Conservation (phyloP, 2,797 vertebrate genomes). For the Gila robusta region DNA sequence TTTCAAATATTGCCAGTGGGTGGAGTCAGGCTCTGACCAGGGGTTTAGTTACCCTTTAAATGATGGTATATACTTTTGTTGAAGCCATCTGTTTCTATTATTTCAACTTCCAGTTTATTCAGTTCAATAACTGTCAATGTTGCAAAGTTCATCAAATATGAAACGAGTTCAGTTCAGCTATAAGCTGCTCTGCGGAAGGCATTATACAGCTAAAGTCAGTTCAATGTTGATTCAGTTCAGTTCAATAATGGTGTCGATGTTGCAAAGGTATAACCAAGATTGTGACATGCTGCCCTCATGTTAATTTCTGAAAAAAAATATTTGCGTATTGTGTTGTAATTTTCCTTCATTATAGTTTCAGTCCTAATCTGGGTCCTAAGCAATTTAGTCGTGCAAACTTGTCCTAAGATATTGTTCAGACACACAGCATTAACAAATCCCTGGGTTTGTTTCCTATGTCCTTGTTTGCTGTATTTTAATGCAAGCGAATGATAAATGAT, state of each 20-base stretch:
- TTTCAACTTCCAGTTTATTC: not conserved
- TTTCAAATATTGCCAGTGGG: no score
- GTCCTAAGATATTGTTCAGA: constrained; percentile 36
- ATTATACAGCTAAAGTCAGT: not conserved
- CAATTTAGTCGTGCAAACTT: constrained; percentile 14
- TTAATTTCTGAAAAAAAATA: not conserved
- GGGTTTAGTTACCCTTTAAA: no score
- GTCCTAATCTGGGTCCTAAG: not conserved
- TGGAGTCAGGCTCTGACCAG: no score
- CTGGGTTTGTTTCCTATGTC: constrained; percentile 41
- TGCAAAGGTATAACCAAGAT: not conserved
- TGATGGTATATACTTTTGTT: not conserved
- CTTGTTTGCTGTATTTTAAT: constrained; percentile 50
- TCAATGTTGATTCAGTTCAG: not conserved
- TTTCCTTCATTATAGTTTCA: not conserved
- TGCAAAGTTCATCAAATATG: not conserved
- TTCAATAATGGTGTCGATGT: not conserved
- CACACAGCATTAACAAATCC: constrained; percentile 1
- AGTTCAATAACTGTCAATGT: not conserved
- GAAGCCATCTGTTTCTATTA: not conserved
- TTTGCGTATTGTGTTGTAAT: not conserved
- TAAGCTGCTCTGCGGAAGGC: not conserved
- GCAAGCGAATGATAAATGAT: constrained; percentile 49
- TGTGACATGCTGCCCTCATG: not conserved
- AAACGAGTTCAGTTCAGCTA: not conserved